Percentiles rank a stretch among this genome's conserved stretches.
Conservation (phyloP, 1,140 invertebrate species). For the Drosophila takahashii region DNA sequence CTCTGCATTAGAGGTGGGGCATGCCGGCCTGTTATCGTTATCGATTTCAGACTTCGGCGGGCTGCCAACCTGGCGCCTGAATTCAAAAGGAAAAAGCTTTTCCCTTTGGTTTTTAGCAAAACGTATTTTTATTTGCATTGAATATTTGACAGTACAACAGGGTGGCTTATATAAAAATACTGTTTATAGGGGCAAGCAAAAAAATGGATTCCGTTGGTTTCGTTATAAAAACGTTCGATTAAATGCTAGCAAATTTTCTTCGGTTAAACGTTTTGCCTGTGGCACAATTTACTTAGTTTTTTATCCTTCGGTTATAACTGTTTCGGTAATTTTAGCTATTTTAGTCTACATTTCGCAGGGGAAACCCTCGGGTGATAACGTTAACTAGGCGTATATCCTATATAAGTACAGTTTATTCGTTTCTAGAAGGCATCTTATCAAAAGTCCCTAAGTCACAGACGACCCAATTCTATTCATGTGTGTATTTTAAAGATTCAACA, state of each 20-base stretch:
- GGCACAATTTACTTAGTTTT: slow-evolving; percentile 16
- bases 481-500: slow-evolving; percentile 62
- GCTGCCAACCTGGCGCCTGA: slow-evolving; percentile 4
- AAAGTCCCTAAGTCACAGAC: slow-evolving; percentile 30
- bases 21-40: slow-evolving; percentile 3
- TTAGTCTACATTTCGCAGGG: slow-evolving; percentile 14
- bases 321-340: slow-evolving; percentile 9
- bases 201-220: slow-evolving; percentile 14
- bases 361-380: slow-evolving; percentile 14
- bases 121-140: slow-evolving; percentile 42
- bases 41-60: neutral
- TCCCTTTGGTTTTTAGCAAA: slow-evolving; percentile 21
- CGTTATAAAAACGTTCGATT: slow-evolving; percentile 28
- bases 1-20: slow-evolving; percentile 11
- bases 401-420: slow-evolving; percentile 34
- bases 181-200: slow-evolving; percentile 46
- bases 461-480: slow-evolving; percentile 2
- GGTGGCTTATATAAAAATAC: slow-evolving; percentile 53
- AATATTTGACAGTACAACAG: slow-evolving; percentile 49
- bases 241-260: slow-evolving; percentile 51
- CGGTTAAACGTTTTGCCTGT: slow-evolving; percentile 22
- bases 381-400: slow-evolving; percentile 23
- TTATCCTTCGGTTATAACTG: slow-evolving; percentile 23
- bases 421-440: slow-evolving; percentile 64
- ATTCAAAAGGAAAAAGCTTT: slow-evolving; percentile 15